Evolutionary conservation across 2,888 invertebrate species (phyloP).

Genomic region (Automeris io): DNA sequence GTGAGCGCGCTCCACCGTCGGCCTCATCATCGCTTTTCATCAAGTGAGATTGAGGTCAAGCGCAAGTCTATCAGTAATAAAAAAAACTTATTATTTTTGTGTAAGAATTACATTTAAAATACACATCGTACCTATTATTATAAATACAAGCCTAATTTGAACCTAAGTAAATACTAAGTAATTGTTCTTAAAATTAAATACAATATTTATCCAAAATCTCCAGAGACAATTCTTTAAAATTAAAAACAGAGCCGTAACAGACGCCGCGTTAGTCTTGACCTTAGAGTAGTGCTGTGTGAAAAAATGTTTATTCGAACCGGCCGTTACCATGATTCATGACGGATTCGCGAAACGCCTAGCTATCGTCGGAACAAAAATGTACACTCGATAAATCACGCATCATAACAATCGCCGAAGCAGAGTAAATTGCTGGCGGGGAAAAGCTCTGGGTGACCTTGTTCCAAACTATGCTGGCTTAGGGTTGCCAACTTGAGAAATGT

Average conservation of each 20-base stretch:
- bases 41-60: too few relatives aligned
- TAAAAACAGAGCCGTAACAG: constrained; percentile 17
- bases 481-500: constrained; percentile 10
- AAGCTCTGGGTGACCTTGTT: constrained; percentile 34
- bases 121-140: too few relatives aligned
- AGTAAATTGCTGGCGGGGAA: constrained; percentile 37
- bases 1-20: too few relatives aligned
- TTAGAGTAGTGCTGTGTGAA: constrained; percentile 28
- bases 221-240: neutral
- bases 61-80: too few relatives aligned
- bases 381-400: constrained; percentile 58
- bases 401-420: constrained; percentile 45
- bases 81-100: too few relatives aligned
- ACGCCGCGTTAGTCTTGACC: constrained; percentile 30
- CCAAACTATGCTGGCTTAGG: constrained; percentile 21
- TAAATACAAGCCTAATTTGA: too few relatives aligned
- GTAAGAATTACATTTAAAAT: too few relatives aligned
- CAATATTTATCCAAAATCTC: too few relatives aligned
- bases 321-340: constrained; percentile 52
- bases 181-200: too few relatives aligned
- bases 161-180: too few relatives aligned
- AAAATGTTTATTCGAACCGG: constrained; percentile 36
- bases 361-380: constrained; percentile 46
- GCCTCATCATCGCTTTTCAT: too few relatives aligned
- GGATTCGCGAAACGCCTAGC: constrained; percentile 31